Base-by-base conservation (phyloP, 2,888 invertebrate genomes). In the Eristalinus sepulchralis region DNA sequence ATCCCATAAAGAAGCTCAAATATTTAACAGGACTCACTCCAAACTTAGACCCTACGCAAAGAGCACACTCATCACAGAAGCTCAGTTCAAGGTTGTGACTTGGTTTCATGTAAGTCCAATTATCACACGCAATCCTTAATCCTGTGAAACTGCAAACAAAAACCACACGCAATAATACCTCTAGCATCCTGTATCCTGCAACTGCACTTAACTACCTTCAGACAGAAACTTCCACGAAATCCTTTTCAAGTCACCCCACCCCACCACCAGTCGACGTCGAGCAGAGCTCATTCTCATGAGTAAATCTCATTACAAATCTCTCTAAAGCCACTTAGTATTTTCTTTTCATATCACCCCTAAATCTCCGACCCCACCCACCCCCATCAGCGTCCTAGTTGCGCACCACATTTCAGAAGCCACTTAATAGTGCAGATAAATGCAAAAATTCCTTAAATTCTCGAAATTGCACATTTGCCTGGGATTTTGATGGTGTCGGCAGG, bases 401-500 rank as follows among this genome's bases (percentile, higher is more conserved):
- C 47, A 8, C 47, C 47, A 17, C 47, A 47, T 17, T 47, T 47
- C 47, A 47, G 47, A n/a, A 24, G 57, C 24, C 57, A 57, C 27
- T 71, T 60, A 71, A 71, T 71, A 62, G 64, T 55, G 73, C 73
- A 75, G 71, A 72, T 72, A 62, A 72, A 64, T 64, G 72, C 34
- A 68, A 10, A 47, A 34, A 68, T 57, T 68, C 68, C 31, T 33
- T 34, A 63, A 53, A 34, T 63, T 63, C 34, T 27, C 36, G 36
- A 64, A 75, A 64, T 57, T 75, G 64, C 73, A 75, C 57, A 64
- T 57, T 75, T 64, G 64, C 57, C 6, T n/a, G 63, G 24, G 57
- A 11, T 24, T 17, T 24, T 5, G 11, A 5, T 1, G 22, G 57
- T 22, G 17, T 57, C 22, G 8, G 24, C 3, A 10, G 10, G 27